Percentiles rank a stretch among this genome's conserved stretches.
Conservation (phyloP, 2,113 vertebrate species). For the Halcyon malimbica region DNA sequence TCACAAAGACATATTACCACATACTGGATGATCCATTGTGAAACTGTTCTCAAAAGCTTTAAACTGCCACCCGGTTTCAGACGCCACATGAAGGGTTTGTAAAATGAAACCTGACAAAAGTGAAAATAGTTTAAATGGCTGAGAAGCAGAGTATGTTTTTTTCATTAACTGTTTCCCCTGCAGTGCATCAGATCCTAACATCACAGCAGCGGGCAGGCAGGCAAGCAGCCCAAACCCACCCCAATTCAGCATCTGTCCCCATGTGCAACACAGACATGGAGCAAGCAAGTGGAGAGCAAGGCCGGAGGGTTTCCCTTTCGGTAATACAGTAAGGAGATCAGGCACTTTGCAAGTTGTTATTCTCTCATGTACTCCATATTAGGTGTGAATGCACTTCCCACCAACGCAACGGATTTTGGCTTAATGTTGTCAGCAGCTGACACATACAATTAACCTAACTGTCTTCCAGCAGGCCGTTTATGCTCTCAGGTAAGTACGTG, state of each 20-base stretch:
- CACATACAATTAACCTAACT: fast-evolving
- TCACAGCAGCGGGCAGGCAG: not conserved
- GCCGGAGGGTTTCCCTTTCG: not conserved
- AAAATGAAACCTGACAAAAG: slow-evolving; percentile 2
- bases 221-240: not conserved
- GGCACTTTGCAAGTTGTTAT: not conserved
- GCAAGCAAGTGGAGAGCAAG: fast-evolving
- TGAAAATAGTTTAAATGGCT: not conserved
- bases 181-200: not conserved
- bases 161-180: not conserved
- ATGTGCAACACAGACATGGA: fast-evolving
- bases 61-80: slow-evolving; percentile 3
- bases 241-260: not conserved
- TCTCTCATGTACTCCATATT: fast-evolving
- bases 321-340: fast-evolving
- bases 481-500: fast-evolving
- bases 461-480: not conserved
- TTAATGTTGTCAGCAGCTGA: not conserved
- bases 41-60: slow-evolving; percentile 34
- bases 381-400: not conserved
- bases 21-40: not conserved
- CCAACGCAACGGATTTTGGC: fast-evolving
- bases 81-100: not conserved
- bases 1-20: not conserved
- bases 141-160: not conserved